Evolutionary conservation across 2,113 vertebrate species (phyloP).

Genomic region (Turdus rufiventris): DNA sequence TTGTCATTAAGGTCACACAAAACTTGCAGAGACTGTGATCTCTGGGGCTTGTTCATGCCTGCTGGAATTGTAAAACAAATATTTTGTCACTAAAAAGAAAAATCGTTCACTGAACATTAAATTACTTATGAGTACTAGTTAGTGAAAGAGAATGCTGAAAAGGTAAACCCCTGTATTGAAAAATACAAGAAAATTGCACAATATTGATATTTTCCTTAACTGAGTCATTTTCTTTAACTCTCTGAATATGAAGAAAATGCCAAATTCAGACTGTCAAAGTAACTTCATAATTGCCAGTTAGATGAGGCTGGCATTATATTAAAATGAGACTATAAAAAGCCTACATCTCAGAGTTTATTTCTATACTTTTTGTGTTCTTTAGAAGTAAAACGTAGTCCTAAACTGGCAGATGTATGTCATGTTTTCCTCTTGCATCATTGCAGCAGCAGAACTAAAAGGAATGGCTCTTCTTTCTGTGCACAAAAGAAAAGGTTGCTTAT

Average conservation of each 20-base stretch:
- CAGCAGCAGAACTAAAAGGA: neutral
- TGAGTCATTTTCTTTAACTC: neutral
- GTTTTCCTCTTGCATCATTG: neutral
- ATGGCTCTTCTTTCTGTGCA: neutral
- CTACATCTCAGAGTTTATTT: neutral
- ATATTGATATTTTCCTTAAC: neutral
- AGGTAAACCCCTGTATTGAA: neutral
- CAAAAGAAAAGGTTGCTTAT: neutral
- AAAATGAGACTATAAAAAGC: neutral
- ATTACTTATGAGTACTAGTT: neutral
- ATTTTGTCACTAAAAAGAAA: neutral
- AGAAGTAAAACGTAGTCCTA: neutral
- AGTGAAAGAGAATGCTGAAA: neutral
- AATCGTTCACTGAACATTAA: neutral
- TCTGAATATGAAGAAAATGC: neutral
- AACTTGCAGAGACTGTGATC: neutral
- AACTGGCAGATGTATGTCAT: neutral
- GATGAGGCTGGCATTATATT: neutral
- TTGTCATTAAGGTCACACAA: neutral
- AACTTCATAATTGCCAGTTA: neutral
- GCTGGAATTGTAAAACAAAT: slow-evolving; percentile 10
- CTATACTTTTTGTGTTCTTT: neutral
- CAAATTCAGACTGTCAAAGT: neutral
- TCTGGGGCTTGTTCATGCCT: slow-evolving; percentile 8
- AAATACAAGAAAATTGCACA: neutral